These are phyloP conservation scores for Ptychochromis oligacanthus DNA, from an alignment of 2,113 vertebrate genomes.

Conservation along the genomic window DNA sequence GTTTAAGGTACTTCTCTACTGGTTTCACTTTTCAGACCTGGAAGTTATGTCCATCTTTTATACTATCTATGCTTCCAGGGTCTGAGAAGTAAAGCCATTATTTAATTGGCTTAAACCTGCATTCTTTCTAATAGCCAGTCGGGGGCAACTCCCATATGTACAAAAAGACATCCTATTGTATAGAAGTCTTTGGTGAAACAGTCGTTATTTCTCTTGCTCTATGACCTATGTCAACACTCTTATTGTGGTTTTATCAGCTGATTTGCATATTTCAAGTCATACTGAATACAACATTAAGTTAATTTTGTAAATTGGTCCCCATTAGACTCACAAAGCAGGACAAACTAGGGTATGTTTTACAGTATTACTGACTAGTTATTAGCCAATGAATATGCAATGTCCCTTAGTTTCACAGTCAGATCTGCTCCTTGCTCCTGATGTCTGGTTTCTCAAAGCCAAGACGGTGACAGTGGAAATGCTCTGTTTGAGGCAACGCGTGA, in stretches of 20 bases:
- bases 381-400: background rate
- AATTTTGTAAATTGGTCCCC: background rate
- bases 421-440: background rate
- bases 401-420: fast-evolving
- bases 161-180: background rate
- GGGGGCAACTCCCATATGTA: background rate
- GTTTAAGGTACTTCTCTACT: background rate
- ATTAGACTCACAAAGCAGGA: background rate
- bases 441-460: background rate
- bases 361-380: fast-evolving
- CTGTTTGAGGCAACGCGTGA: background rate
- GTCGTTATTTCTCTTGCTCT: background rate
- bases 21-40: background rate
- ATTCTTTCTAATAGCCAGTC: background rate
- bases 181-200: background rate
- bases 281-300: too few species aligned
- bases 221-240: background rate
- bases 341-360: background rate
- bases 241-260: too few species aligned
- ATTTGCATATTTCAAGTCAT: too few species aligned
- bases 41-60: background rate
- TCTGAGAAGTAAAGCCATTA: background rate
- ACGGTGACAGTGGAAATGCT: background rate
- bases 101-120: background rate
- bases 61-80: background rate